Percentiles rank a stretch among this genome's conserved stretches.
Conservation (phyloP, 2,888 invertebrate genomes). For the Phengaris alcon region DNA sequence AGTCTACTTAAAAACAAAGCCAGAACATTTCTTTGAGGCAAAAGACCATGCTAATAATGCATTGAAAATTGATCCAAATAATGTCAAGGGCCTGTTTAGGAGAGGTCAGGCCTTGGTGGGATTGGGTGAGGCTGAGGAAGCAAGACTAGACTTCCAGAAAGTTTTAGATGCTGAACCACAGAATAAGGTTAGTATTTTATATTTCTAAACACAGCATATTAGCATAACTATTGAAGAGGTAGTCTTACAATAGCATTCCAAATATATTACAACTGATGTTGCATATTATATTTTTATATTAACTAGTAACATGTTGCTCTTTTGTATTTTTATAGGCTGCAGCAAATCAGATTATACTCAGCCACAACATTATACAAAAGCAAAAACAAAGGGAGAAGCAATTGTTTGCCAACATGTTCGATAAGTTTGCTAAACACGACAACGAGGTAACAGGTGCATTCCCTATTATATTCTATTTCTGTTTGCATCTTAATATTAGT, state of each 20-base stretch:
- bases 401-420: slow-evolving; percentile 96
- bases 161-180: slow-evolving; percentile 88
- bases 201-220: background rate
- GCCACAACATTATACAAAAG: slow-evolving; percentile 86
- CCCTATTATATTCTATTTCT: slow-evolving; percentile 13
- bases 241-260: background rate
- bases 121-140: slow-evolving; percentile 87
- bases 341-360: slow-evolving; percentile 84
- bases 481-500: background rate
- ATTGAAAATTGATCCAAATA: slow-evolving; percentile 84
- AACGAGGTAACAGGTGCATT: slow-evolving; percentile 78
- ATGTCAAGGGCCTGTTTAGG: slow-evolving; percentile 94
- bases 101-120: slow-evolving; percentile 89
- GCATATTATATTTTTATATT: background rate
- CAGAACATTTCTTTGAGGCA: slow-evolving; percentile 83
- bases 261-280: background rate
- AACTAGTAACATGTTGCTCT: background rate
- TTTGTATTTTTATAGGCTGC: slow-evolving; percentile 81
- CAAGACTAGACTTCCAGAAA: slow-evolving; percentile 86
- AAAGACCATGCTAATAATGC: slow-evolving; percentile 88
- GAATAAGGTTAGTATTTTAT: slow-evolving; percentile 80
- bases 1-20: slow-evolving; percentile 87
- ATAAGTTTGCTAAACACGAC: slow-evolving; percentile 91
- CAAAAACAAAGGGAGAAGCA: slow-evolving; percentile 90
- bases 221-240: background rate